Percentiles rank a stretch among this genome's conserved stretches.
These are phyloP conservation scores for Pelosia muscerda DNA, from an alignment of 2,888 invertebrate genomes.

Conservation along the genomic window DNA sequence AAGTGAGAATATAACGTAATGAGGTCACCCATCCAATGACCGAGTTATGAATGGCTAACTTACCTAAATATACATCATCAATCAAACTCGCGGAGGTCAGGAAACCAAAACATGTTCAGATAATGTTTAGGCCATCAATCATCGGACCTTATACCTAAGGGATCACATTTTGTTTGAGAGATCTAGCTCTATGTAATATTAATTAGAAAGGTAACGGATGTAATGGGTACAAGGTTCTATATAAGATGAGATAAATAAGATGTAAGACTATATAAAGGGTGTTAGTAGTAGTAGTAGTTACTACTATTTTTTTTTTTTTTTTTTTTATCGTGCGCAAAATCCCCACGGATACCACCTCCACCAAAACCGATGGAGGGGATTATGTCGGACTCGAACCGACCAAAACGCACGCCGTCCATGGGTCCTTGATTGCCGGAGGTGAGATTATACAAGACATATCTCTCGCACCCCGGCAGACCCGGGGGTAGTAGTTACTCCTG, in stretches of 20 bases:
- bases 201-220: constrained; percentile 18
- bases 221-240: constrained; percentile 3
- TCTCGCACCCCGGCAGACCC: no score
- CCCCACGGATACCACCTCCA: no score
- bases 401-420: no score
- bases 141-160: constrained; percentile 18
- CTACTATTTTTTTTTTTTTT: no score
- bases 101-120: constrained; percentile 17
- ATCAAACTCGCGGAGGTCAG: constrained; percentile 19
- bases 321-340: no score
- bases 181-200: constrained; percentile 18
- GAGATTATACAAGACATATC: no score
- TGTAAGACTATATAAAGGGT: no score
- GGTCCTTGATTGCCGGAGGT: no score
- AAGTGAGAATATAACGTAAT: constrained; percentile 7
- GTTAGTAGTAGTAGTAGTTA: no score
- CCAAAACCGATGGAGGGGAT: no score
- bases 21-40: constrained; percentile 12
- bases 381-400: no score
- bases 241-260: neutral
- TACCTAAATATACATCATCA: constrained; percentile 20
- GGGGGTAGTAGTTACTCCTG: no score
- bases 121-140: constrained; percentile 24
- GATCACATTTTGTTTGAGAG: constrained; percentile 13
- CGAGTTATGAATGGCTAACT: constrained; percentile 20